Evolutionary conservation across 2,888 invertebrate genomes (phyloP).

Genomic region (Rhagium mordax): DNA sequence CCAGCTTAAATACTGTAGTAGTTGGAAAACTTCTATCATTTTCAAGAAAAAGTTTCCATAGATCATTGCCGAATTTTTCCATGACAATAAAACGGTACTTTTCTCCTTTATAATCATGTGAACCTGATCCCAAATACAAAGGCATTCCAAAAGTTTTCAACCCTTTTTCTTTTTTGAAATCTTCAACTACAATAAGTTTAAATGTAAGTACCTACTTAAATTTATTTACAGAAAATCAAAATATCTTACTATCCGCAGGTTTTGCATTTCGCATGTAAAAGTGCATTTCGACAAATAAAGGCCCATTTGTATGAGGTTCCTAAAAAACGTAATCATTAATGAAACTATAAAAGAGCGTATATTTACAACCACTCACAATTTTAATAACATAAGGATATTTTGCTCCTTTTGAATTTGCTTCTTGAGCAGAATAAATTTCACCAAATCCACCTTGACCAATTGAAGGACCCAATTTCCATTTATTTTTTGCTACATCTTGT

Average conservation of each 20-base stretch:
- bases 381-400: constrained; percentile 82
- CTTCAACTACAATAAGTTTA: constrained; percentile 75
- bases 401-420: constrained; percentile 70
- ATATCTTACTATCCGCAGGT: constrained; percentile 77
- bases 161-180: constrained; percentile 79
- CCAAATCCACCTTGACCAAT: constrained; percentile 96
- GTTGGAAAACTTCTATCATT: constrained; percentile 80
- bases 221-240: too few species aligned
- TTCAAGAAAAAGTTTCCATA: constrained; percentile 83
- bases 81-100: constrained; percentile 93
- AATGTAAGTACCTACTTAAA: too few species aligned
- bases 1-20: constrained; percentile 84
- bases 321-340: constrained; percentile 64
- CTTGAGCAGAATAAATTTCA: constrained; percentile 90
- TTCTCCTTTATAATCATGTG: constrained; percentile 81
- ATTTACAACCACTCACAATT: constrained; percentile 76
- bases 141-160: constrained; percentile 88
- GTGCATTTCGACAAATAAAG: constrained; percentile 94
- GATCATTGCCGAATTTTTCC: constrained; percentile 90
- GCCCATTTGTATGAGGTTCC: constrained; percentile 95
- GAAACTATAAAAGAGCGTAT: neutral
- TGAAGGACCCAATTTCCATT: constrained; percentile 90
- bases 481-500: constrained; percentile 81
- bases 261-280: constrained; percentile 88
- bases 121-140: constrained; percentile 86